Conservation (phyloP, 2,888 invertebrate species). For the Agapetus fuscipes region DNA sequence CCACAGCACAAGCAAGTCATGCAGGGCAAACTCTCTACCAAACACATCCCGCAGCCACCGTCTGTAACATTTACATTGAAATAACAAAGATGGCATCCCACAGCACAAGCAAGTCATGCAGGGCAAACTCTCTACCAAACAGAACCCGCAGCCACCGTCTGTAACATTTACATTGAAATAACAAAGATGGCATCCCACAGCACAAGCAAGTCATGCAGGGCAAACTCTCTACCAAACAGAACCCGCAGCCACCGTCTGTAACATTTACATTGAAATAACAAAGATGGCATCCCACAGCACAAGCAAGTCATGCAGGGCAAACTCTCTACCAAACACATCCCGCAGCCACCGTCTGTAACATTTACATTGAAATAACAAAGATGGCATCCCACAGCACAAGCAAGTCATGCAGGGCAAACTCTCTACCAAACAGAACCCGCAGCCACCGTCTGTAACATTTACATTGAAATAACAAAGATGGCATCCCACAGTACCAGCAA, state of each 20-base stretch:
- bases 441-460: conserved; percentile 83
- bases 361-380: no score
- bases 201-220: conserved; percentile 62
- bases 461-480: no score
- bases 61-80: no score
- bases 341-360: conserved; percentile 80
- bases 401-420: conserved; percentile 69
- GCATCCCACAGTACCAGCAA: conserved; percentile 75
- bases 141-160: conserved; percentile 77
- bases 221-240: conserved; percentile 76
- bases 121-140: conserved; percentile 75
- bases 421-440: conserved; percentile 71
- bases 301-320: conserved; percentile 65
- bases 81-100: conserved; percentile 84
- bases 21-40: conserved; percentile 72
- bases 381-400: conserved; percentile 76
- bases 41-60: conserved; percentile 78
- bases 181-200: conserved; percentile 80
- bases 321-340: conserved; percentile 74
- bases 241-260: conserved; percentile 77
- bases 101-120: conserved; percentile 63
- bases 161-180: no score
- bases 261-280: no score
- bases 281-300: conserved; percentile 78
- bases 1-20: conserved; percentile 70